Percentiles rank a stretch among this genome's conserved stretches.
Conservation (phyloP, 2,113 vertebrate species). For the Antechinus stuartii region DNA sequence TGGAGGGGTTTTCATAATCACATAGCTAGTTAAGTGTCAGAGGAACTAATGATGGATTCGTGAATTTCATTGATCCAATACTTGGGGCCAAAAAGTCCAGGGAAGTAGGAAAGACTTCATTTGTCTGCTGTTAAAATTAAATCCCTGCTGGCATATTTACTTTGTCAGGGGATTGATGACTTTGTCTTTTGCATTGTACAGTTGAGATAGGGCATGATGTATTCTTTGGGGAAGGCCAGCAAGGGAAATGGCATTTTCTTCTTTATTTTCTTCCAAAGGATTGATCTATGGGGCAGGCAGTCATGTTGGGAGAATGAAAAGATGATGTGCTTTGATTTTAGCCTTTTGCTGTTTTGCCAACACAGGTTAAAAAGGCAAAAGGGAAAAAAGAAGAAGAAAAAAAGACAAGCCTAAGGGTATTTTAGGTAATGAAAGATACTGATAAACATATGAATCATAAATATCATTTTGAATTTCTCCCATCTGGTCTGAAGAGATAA, state of each 20-base stretch:
- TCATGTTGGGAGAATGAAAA: slow-evolving; percentile 61
- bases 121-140: not conserved
- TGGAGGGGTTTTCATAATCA: not conserved
- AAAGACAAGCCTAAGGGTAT: not conserved
- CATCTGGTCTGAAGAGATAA: slow-evolving; percentile 62
- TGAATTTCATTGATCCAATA: not conserved
- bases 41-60: not conserved
- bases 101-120: not conserved
- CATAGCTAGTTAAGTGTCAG: not conserved
- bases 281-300: slow-evolving; percentile 55
- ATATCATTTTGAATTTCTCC: slow-evolving; percentile 47
- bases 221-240: slow-evolving; percentile 58
- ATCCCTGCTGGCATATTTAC: not conserved
- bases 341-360: slow-evolving; percentile 55
- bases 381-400: slow-evolving; percentile 14
- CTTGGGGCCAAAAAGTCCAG: not conserved
- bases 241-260: slow-evolving; percentile 53
- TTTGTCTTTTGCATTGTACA: slow-evolving; percentile 62
- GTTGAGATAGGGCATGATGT: slow-evolving; percentile 45
- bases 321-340: slow-evolving; percentile 56
- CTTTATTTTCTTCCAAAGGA: slow-evolving; percentile 72
- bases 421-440: slow-evolving; percentile 49
- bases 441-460: slow-evolving; percentile 61
- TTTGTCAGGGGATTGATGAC: not conserved
- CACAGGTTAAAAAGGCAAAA: slow-evolving; percentile 64